Evolutionary conservation across 2,888 invertebrate species (phyloP).

Genomic region (Cheilosia impressa): DNA sequence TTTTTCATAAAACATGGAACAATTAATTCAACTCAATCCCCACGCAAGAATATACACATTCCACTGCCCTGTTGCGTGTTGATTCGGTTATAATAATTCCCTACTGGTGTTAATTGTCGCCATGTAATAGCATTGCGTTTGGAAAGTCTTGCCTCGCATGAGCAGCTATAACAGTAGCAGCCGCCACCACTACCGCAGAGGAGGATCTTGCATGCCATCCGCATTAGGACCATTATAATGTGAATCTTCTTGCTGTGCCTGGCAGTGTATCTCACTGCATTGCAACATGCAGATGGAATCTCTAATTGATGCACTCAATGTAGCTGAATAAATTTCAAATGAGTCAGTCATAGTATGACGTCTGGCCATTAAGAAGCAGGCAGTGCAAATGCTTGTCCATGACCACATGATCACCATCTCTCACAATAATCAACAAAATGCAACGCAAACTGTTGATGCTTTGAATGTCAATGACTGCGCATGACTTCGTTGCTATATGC

Average conservation of each 20-base stretch:
- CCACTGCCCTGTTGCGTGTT: conserved; percentile 33
- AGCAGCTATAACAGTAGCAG: conserved; percentile 5
- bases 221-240: conserved; percentile 3
- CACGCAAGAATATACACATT: conserved; percentile 2
- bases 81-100: conserved; percentile 37
- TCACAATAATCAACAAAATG: conserved; percentile 40
- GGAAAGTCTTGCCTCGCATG: conserved; percentile 45
- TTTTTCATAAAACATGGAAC: too few relatives aligned
- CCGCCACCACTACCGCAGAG: background rate
- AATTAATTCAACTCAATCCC: background rate
- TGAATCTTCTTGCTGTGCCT: conserved; percentile 7
- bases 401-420: conserved; percentile 45
- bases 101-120: conserved; percentile 56
- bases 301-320: conserved; percentile 65
- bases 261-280: conserved; percentile 15
- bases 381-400: conserved; percentile 26
- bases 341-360: conserved; percentile 54
- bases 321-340: conserved; percentile 47
- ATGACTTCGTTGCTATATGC: conserved; percentile 42
- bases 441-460: conserved; percentile 49
- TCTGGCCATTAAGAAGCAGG: conserved; percentile 49
- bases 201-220: conserved; percentile 33
- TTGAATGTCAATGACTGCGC: conserved; percentile 69
- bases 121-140: conserved; percentile 44
- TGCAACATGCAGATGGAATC: conserved; percentile 55